Evolutionary conservation across 1,140 invertebrate species (phyloP).

Genomic region (Bathynomus jamesi): DNA sequence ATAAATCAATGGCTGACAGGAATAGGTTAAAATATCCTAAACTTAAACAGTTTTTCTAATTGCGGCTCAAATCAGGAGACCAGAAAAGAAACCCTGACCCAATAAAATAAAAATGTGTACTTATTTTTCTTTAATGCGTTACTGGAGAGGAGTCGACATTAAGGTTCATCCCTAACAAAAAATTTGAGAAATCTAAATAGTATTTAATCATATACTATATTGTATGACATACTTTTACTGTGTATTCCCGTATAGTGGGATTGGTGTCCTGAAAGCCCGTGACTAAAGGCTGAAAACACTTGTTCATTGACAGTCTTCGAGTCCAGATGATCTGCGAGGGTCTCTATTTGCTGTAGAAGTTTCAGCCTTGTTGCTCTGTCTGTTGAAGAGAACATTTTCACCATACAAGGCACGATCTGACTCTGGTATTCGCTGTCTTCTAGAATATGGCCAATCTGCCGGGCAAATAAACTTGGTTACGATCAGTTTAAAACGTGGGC

Average conservation of each 20-base stretch:
- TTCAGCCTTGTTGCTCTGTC: conserved; percentile 89
- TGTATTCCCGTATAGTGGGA: conserved; percentile 90
- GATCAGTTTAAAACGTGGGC: background rate
- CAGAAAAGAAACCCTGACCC: no score
- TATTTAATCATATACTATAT: no score
- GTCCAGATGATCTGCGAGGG: conserved; percentile 55
- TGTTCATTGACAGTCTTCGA: conserved; percentile 61
- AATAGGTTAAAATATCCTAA: no score
- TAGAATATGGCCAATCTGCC: conserved; percentile 74
- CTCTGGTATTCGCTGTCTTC: conserved; percentile 89
- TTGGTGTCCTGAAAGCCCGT: conserved; percentile 95
- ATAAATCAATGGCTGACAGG: no score
- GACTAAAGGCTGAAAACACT: conserved; percentile 80
- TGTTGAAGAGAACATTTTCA: conserved; percentile 91
- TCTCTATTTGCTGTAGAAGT: conserved; percentile 80
- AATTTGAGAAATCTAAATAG: no score
- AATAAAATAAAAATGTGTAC: no score
- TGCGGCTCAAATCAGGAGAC: no score
- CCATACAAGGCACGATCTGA: conserved; percentile 92
- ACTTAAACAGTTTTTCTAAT: no score
- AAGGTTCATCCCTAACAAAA: no score
- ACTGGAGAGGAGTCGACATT: no score
- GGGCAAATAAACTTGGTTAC: conserved; percentile 10
- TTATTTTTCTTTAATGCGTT: no score
- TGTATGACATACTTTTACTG: conserved; percentile 54